A percentile compares a stretch with the other conserved stretches of the same genome.
These are phyloP conservation scores for Periphyllus acericola DNA, from an alignment of 2,888 invertebrate genomes.

Conservation along the genomic window DNA sequence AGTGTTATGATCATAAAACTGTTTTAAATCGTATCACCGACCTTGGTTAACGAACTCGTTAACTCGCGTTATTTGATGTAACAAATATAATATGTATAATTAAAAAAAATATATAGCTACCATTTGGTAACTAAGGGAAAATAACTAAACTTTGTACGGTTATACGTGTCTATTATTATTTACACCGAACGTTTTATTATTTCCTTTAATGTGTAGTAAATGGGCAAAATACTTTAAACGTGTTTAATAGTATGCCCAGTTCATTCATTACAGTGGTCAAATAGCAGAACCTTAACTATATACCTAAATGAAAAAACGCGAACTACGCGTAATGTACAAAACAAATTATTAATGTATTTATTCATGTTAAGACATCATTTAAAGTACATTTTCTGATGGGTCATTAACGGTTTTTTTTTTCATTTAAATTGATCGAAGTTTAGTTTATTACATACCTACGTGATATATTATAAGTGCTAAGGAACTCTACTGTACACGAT, in stretches of 20 bases:
- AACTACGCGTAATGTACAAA: background rate
- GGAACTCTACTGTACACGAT: no score
- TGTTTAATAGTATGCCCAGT: background rate
- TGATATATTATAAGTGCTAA: no score
- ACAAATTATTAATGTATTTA: background rate
- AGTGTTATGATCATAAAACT: constrained; percentile 1
- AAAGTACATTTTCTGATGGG: no score
- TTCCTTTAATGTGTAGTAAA: background rate
- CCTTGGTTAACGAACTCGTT: constrained; percentile 44
- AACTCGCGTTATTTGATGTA: constrained; percentile 21
- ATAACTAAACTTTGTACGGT: background rate
- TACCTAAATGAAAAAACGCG: background rate
- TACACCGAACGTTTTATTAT: background rate
- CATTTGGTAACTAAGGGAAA: constrained; percentile 12
- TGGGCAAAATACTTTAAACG: background rate
- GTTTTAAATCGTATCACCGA: background rate
- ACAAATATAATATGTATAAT: constrained; percentile 34
- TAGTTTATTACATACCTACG: no score
- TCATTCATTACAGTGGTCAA: background rate
- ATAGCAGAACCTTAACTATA: background rate
- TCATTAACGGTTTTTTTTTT: no score
- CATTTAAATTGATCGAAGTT: no score
- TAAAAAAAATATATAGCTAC: background rate
- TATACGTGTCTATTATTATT: background rate
- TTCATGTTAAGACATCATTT: background rate